Base-by-base conservation (phyloP, 2,113 vertebrate species). In the Brachirus orientalis region DNA sequence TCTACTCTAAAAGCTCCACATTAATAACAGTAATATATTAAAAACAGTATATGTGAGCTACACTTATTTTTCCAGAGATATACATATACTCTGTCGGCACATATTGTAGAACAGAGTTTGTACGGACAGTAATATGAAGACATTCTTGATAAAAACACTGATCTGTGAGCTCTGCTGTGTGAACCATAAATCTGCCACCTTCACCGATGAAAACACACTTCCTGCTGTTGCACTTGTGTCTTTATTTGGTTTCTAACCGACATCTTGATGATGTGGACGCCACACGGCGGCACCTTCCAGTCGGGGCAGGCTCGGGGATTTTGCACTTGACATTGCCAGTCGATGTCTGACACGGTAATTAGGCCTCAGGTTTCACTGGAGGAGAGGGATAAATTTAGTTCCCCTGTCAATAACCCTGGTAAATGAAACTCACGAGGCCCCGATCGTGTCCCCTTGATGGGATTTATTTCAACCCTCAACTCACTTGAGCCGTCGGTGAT, bases 331-430 rank as follows among this genome's bases (percentile, higher is more conserved):
- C 82, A 86, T 86, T 77, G 67, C 13, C 69, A 83, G 57, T 75
- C 67, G 72, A 84, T 87, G 85, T 86, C 77, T 90, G 85, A 88
- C 82, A 80, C 61, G 36, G 80, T 86, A 77, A 87, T 88, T 75
- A 83, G 83, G 90, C 72, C 59, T 88, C 63, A 52, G 77, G 81
- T 90, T 90, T 88, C 86, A 86, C 66, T 57, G 52, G 69, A 73
- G 62, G 68, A 77, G 56, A 68, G 54, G 35, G 76, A 78, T 89
- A 84, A 78, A 86, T 90, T 90, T 88, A 91, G 84, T 59, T 20
- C 53, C 45, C 74, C 80, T 69, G 82, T 85, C 78, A 77, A 66
- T 75, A 28, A 77, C 63, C 59, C 36, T 64, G 72, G 85, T 87
- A 82, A 86, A 90, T 87, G 78, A 85, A 85, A 78, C 61, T 52